A percentile compares a stretch with the other conserved stretches of the same genome.
phyloP scores from a whole-genome alignment of 2,113 vertebrate genomes.

The Murina feae region DNA sequence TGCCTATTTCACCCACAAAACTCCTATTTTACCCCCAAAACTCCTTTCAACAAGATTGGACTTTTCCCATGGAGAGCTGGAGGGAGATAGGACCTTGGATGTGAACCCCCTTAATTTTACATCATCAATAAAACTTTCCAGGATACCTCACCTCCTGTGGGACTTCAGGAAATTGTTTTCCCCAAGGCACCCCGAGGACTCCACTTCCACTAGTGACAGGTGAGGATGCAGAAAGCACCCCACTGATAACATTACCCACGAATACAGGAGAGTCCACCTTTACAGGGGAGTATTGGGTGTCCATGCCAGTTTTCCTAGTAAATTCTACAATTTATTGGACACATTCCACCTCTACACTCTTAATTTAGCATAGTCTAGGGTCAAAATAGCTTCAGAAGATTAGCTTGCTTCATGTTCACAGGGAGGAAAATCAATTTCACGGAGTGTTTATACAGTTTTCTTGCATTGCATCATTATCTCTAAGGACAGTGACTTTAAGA shows the following conservation, averaged over 20 bases:
- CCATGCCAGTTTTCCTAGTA: background rate
- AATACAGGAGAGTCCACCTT: background rate
- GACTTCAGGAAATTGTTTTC: too few relatives aligned
- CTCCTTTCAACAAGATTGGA: too few relatives aligned
- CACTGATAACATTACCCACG: background rate
- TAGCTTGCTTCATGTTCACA: background rate
- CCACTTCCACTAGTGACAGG: background rate
- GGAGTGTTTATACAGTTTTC: fast-evolving
- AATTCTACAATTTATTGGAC: background rate
- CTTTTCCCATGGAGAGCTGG: too few relatives aligned
- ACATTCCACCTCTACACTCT: background rate
- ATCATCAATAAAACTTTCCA: too few relatives aligned
- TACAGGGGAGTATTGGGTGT: background rate
- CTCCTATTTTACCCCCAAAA: too few relatives aligned
- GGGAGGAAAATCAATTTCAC: fast-evolving
- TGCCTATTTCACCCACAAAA: too few relatives aligned
- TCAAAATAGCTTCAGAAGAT: background rate
- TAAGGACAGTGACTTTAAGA: background rate
- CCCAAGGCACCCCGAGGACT: too few relatives aligned
- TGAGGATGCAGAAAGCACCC: background rate
- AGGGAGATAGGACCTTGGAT: too few relatives aligned
- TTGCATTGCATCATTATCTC: background rate
- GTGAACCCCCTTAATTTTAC: too few relatives aligned
- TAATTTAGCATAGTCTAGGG: background rate
- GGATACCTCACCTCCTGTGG: too few relatives aligned